These are phyloP conservation scores for Nyctalus aviator DNA, from an alignment of 2,797 vertebrate species.

Conservation along the genomic window DNA sequence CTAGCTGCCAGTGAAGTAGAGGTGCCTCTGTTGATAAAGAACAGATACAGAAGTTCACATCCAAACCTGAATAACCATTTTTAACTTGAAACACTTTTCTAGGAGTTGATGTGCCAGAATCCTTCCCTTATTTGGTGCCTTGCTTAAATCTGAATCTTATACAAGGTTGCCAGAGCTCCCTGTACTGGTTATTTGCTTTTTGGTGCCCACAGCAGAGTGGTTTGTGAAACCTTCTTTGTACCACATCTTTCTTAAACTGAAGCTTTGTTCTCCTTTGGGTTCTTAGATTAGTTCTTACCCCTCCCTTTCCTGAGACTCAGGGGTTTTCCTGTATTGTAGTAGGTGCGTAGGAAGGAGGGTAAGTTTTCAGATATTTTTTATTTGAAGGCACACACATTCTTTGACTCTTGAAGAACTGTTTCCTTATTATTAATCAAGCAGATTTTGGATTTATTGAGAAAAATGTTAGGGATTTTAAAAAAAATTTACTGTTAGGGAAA, in stretches of 20 bases:
- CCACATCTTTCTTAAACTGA: slow-evolving; percentile 56
- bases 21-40: slow-evolving; percentile 90
- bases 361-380: neutral
- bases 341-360: slow-evolving; percentile 51
- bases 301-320: slow-evolving; percentile 57
- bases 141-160: slow-evolving; percentile 84
- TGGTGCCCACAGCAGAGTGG: slow-evolving; percentile 67
- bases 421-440: slow-evolving; percentile 20
- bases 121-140: slow-evolving; percentile 92
- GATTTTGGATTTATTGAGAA: slow-evolving; percentile 44
- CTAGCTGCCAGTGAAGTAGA: slow-evolving; percentile 85
- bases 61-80: slow-evolving; percentile 91
- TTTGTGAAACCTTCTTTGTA: slow-evolving; percentile 68
- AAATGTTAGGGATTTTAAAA: neutral
- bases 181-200: slow-evolving; percentile 65
- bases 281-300: slow-evolving; percentile 10
- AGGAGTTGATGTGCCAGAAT: slow-evolving; percentile 86
- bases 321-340: slow-evolving; percentile 54
- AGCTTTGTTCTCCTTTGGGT: slow-evolving; percentile 58
- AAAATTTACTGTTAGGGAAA: slow-evolving; percentile 2
- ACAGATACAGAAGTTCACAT: slow-evolving; percentile 90
- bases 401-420: slow-evolving; percentile 51
- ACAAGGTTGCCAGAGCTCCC: slow-evolving; percentile 84
- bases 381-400: neutral
- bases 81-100: slow-evolving; percentile 90